Percentiles rank a stretch among this genome's conserved stretches.
phyloP scores from a whole-genome alignment of 2,888 invertebrate genomes.

The Cremastobaeus sp. region DNA sequence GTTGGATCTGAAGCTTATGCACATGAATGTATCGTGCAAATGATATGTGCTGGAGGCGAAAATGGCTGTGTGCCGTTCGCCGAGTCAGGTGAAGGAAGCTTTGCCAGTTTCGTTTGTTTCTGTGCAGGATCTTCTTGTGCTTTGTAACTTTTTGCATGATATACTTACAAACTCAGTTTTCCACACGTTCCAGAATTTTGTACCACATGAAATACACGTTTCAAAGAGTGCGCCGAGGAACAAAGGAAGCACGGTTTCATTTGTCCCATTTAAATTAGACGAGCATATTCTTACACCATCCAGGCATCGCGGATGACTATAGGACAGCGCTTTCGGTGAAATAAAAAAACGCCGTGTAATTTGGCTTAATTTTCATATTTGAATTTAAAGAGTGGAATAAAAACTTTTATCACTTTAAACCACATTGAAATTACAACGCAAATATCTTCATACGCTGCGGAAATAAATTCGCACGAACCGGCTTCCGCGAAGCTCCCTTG shows the following conservation, averaged over 20 bases:
- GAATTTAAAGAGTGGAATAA: conserved; percentile 16
- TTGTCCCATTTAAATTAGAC: conserved; percentile 52
- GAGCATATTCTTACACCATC: conserved; percentile 35
- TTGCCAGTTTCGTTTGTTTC: conserved; percentile 38
- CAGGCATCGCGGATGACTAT: conserved; percentile 26
- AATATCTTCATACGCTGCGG: too few species aligned
- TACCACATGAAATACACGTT: conserved; percentile 42
- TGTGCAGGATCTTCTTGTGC: conserved; percentile 39
- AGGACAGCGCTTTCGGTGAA: conserved; percentile 2
- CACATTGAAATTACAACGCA: too few species aligned
- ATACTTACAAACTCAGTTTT: conserved; percentile 51
- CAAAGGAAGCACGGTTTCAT: conserved; percentile 49
- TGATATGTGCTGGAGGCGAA: conserved; percentile 50
- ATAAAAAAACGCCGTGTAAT: conserved; percentile 25
- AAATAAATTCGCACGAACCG: too few species aligned
- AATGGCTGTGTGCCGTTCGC: conserved; percentile 31
- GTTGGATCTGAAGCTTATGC: conserved; percentile 37
- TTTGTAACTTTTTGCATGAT: conserved; percentile 52
- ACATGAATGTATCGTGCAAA: conserved; percentile 46
- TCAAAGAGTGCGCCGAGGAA: conserved; percentile 36
- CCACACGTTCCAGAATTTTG: conserved; percentile 43
- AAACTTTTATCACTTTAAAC: conserved; percentile 14
- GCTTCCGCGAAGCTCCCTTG: too few species aligned
- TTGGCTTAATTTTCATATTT: conserved; percentile 18
- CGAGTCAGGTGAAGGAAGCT: conserved; percentile 30